Base-by-base conservation (phyloP, 2,888 invertebrate genomes). In the Cyclophora albipunctata region DNA sequence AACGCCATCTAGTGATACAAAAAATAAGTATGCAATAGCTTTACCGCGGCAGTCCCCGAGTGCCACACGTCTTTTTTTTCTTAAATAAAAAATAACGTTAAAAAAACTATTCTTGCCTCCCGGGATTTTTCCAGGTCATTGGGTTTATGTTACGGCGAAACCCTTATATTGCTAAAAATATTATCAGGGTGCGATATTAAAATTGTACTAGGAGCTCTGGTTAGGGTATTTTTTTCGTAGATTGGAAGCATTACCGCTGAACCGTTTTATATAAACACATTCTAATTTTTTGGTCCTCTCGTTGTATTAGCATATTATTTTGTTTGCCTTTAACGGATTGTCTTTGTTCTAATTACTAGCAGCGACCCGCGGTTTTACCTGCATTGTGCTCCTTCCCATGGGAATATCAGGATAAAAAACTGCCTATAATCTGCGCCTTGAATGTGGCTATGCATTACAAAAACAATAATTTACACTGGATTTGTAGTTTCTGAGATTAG, bases 91-190 rank as follows among this genome's bases (percentile, higher is more conserved):
- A 67, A 69, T 71, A 71, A 72, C 61, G 54, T 37, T 37, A 37
- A 37, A 37, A 71, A 62, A 69, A 68, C 71, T 70, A 70, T 70
- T 62, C 64, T 59, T 49, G 56, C 57, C 65, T 59, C 56, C 53
- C 60, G 49, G 50, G 61, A 60, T 56, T 59, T 73, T 71, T 76
- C 63, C 71, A 67, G 76, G 71, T 72, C 77, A 77, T 75, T 66
- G 74, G 64, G 65, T 75, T 58, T 55, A 56, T 66, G 69, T 67
- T 66, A 68, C 62, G 62, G 53, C 48, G 57, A 54, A 58, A 56
- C 62, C 57, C 59, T 64, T 65, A 63, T 66, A 63, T 60, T 63
- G 58, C 55, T 59, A 46, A 49, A 62, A 63, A 63, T 64, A 64
- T 59, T 59, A 58, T 55, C 57, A 48, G 45, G 52, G 47, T 54